A percentile compares a stretch with the other conserved stretches of the same genome.
These are phyloP conservation scores for Erebia ligea DNA, from an alignment of 2,888 invertebrate species.

Conservation along the genomic window DNA sequence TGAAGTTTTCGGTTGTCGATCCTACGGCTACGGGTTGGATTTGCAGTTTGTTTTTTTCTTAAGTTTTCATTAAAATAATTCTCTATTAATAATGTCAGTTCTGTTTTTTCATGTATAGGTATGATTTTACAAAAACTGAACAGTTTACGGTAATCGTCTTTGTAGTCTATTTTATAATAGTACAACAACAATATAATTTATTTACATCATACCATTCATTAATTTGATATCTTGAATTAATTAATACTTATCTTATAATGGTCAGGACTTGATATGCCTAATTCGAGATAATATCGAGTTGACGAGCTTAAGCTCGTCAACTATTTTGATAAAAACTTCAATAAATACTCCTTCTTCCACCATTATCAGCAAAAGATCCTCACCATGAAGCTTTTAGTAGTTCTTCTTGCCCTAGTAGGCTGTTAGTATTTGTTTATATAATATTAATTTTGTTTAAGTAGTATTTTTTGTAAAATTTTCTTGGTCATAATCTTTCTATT, in stretches of 20 bases:
- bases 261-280: not conserved
- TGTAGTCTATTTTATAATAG: no score
- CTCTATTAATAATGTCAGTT: no score
- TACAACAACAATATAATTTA: no score
- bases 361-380: not conserved
- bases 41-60: no score
- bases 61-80: no score
- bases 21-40: no score
- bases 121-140: no score
- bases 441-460: not conserved
- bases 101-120: no score
- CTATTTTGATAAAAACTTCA: slow-evolving; percentile 5
- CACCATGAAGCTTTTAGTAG: slow-evolving; percentile 7
- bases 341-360: not conserved
- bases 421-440: slow-evolving; percentile 3
- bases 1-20: no score
- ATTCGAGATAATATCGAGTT: not conserved
- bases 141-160: no score
- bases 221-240: not conserved
- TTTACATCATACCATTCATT: not conserved
- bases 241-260: not conserved
- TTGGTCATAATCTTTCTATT: no score
- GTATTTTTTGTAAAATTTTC: not conserved
- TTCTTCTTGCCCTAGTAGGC: slow-evolving; percentile 3
- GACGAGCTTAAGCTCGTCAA: not conserved